Evolutionary conservation across 2,888 invertebrate species (phyloP).

Genomic region (Slavum lentiscoides): DNA sequence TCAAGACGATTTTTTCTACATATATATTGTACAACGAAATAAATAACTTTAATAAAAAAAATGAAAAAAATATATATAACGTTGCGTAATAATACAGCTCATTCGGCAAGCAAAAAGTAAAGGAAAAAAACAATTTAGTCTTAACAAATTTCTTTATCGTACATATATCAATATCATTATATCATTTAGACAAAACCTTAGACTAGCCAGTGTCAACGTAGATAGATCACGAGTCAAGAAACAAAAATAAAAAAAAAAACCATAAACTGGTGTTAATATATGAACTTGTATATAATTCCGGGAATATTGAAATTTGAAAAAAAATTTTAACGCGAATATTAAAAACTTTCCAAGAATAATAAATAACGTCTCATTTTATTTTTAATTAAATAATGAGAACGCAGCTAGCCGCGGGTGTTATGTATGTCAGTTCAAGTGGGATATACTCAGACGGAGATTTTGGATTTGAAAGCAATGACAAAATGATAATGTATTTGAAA

Average conservation of each 20-base stretch:
- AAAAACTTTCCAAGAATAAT: too few species aligned
- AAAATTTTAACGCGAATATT: not conserved
- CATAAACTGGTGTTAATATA: not conserved
- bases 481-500: too few species aligned
- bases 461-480: too few species aligned
- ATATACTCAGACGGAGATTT: too few species aligned
- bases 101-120: not conserved
- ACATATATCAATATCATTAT: too few species aligned
- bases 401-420: too few species aligned
- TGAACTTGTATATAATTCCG: not conserved
- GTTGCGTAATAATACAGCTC: constrained; percentile 2
- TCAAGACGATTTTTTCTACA: not conserved
- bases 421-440: too few species aligned
- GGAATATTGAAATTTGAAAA: not conserved
- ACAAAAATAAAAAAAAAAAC: constrained; percentile 1
- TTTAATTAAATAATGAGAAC: too few species aligned
- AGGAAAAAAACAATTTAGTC: constrained; percentile 9
- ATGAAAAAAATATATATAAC: not conserved
- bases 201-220: constrained; percentile 4
- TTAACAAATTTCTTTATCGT: not conserved
- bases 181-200: not conserved
- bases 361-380: too few species aligned
- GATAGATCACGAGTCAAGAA: constrained; percentile 19
- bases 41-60: not conserved
- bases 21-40: constrained; percentile 19